Evolutionary conservation across 2,797 vertebrate genomes (phyloP).

Genomic region (Hybognathus amarus): DNA sequence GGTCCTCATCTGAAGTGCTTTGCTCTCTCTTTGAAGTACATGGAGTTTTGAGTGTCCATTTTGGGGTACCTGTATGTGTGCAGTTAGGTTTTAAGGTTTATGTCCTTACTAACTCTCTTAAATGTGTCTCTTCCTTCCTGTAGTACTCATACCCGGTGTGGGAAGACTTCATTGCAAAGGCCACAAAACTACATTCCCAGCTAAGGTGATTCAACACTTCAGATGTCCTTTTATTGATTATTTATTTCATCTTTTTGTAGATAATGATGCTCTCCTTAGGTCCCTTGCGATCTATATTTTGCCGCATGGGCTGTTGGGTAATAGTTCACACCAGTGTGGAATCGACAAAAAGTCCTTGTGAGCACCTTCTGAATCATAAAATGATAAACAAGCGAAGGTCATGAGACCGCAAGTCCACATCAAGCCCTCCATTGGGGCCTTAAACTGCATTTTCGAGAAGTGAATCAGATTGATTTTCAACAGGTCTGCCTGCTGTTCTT

Average conservation of each 20-base stretch:
- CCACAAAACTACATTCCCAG: constrained; percentile 97
- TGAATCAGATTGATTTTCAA: constrained; percentile 7
- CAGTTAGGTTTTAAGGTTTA: not conserved
- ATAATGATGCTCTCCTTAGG: not conserved
- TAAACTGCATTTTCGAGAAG: constrained; percentile 4
- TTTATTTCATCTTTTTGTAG: not conserved
- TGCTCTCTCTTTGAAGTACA: constrained; percentile 25
- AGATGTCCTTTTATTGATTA: not conserved
- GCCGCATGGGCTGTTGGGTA: not conserved
- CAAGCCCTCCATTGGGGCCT: not conserved
- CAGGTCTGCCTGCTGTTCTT: not conserved
- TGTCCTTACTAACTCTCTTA: constrained; percentile 10
- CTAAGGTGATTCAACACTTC: constrained; percentile 83
- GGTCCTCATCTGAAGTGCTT: constrained; percentile 50
- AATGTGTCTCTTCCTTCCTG: constrained; percentile 13
- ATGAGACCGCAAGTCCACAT: not conserved
- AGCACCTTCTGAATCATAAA: not conserved
- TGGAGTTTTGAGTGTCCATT: constrained; percentile 3
- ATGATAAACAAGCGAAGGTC: not conserved
- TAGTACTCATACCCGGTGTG: constrained; percentile 83
- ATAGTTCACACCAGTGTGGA: not conserved
- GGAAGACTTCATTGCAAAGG: constrained; percentile 89
- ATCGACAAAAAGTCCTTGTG: not conserved
- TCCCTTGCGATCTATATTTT: not conserved
- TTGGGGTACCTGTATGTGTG: constrained; percentile 22